These are phyloP conservation scores for Ormyrus rosae DNA, from an alignment of 2,888 invertebrate genomes.

Conservation along the genomic window DNA sequence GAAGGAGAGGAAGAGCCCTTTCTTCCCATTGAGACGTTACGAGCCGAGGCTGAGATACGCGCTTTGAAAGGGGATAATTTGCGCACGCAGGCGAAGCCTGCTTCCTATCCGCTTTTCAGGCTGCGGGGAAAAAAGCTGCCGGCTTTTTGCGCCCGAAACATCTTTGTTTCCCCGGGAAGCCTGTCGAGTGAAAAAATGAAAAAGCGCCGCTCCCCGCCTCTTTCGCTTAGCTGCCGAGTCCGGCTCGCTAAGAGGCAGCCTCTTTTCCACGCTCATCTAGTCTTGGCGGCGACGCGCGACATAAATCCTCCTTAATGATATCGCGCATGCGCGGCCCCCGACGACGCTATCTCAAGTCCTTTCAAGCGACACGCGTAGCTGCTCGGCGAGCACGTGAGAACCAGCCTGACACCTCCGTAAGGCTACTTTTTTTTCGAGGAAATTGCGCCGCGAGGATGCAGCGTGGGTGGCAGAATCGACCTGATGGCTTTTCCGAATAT, in stretches of 20 bases:
- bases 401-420: slow-evolving; percentile 34
- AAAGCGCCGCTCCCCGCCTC: too few species aligned
- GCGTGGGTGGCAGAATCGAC: slow-evolving; percentile 33
- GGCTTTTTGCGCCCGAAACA: too few species aligned
- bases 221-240: too few species aligned
- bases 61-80: slow-evolving; percentile 27
- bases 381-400: slow-evolving; percentile 43
- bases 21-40: slow-evolving; percentile 34
- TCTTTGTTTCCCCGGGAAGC: too few species aligned
- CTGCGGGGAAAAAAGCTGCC: too few species aligned
- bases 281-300: slow-evolving; percentile 55
- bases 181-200: too few species aligned
- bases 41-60: background rate
- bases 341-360: slow-evolving; percentile 32
- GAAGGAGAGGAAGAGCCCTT: background rate
- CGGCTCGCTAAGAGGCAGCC: background rate
- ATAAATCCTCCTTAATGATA: slow-evolving; percentile 74
- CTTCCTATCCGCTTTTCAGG: too few species aligned
- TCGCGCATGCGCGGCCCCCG: slow-evolving; percentile 63
- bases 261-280: slow-evolving; percentile 36
- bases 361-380: background rate
- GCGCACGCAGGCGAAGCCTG: background rate
- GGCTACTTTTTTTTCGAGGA: slow-evolving; percentile 20
- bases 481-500: background rate
- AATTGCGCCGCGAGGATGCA: background rate